Evolutionary conservation across 2,888 invertebrate genomes (phyloP).

Genomic region (Nomada flava): DNA sequence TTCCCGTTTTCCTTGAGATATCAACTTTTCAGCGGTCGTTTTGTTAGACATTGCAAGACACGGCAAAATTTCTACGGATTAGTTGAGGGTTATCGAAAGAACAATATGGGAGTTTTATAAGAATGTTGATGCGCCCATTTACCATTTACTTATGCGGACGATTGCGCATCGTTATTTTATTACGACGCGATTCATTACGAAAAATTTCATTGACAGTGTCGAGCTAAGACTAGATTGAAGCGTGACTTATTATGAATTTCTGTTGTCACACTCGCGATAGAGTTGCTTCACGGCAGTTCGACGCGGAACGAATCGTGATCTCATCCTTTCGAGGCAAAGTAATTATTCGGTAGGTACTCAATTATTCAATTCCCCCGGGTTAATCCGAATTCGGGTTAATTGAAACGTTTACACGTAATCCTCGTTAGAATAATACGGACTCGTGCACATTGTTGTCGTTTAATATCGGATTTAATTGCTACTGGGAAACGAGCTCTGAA

Average conservation of each 20-base stretch:
- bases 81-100: background rate
- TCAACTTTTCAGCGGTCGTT: no score
- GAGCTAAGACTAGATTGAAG: background rate
- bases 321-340: slow-evolving; percentile 19
- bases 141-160: background rate
- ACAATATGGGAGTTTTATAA: background rate
- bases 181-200: background rate
- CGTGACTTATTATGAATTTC: background rate
- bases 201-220: slow-evolving; percentile 15
- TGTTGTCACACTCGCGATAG: no score
- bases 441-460: background rate
- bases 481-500: no score
- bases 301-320: slow-evolving; percentile 20
- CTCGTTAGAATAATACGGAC: background rate
- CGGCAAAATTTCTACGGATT: background rate
- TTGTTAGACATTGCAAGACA: background rate
- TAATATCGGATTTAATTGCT: background rate
- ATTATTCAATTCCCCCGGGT: slow-evolving; percentile 34
- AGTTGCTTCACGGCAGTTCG: background rate
- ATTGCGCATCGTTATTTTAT: background rate
- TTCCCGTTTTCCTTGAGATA: no score
- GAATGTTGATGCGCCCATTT: background rate
- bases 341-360: slow-evolving; percentile 26
- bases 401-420: slow-evolving; percentile 27
- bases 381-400: slow-evolving; percentile 35